Base-by-base conservation (phyloP, 92 coral and sea anemone genomes). In the Metridium senile region DNA sequence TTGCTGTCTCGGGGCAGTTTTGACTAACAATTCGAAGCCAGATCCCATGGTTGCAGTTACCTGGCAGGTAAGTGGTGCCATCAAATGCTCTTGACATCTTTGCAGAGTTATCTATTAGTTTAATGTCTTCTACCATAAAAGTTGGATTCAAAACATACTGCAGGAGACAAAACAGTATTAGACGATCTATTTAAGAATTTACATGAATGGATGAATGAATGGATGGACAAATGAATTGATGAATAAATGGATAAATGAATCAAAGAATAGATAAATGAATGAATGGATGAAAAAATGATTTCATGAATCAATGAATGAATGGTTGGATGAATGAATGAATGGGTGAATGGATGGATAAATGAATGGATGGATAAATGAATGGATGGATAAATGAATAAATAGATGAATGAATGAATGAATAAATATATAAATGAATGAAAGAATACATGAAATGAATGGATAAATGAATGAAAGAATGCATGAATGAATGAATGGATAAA, bases 131-230 rank as follows among this genome's bases (percentile, higher is more conserved):
- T 76, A 92, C 83, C 35, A 90, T 83, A 66, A 95, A 95, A 21
- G 99, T 95, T 67, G 99, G 99, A 62, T 95, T 93, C 33, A 95
- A 82, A 11, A 95, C 99, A 92, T 92, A 95, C 99, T 95, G 69
- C 27, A 28, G 4, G 22, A 54, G 17, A 39, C 49, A 39, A 39
- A 39, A n/a, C n/a, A n/a, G n/a, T n/a, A n/a, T n/a, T n/a, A n/a
- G n/a, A n/a, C n/a, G n/a, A n/a, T n/a, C n/a, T n/a, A n/a, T n/a
- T n/a, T n/a, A n/a, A n/a, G n/a, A n/a, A n/a, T n/a, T n/a, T 54
- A 19, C 4, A 8, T 19, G 17, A 54, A n/a, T 54, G 61, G 3
- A 9, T 19, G 3, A 9, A 54, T 6, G 23, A 54, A 54, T 19
- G 3, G 26, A 8, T 8, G 4, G 4, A 7, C 22, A 10, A 10